Percentiles rank a stretch among this genome's conserved stretches.
phyloP scores from a whole-genome alignment of 2,113 vertebrate genomes.

The Rhinolophus ferrumequinum region DNA sequence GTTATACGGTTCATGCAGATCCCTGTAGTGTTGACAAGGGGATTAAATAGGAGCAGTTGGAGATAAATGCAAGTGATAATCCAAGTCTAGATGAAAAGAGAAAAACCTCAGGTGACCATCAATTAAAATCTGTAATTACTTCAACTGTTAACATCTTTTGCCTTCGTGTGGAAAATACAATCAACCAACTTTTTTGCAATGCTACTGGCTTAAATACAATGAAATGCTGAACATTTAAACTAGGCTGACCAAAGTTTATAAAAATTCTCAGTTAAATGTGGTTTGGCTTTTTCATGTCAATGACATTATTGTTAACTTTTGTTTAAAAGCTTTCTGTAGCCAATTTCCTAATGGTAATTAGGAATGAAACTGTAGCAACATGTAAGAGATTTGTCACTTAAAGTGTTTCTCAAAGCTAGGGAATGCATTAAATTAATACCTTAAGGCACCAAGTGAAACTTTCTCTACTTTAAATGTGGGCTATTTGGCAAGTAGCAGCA shows the following conservation, averaged over 20 bases:
- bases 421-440: conserved; percentile 68
- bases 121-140: neutral
- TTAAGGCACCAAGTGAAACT: conserved; percentile 50
- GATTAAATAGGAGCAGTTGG: conserved; percentile 88
- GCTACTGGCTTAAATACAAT: neutral
- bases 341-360: conserved; percentile 56
- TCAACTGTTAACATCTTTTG: neutral
- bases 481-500: conserved; percentile 37
- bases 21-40: conserved; percentile 86
- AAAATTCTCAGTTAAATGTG: neutral
- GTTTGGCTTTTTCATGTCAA: conserved; percentile 51
- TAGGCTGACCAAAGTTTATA: neutral
- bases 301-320: conserved; percentile 52
- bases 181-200: neutral
- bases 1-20: conserved; percentile 88
- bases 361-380: conserved; percentile 58
- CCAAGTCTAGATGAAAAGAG: conserved; percentile 87
- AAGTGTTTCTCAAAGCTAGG: conserved; percentile 47
- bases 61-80: conserved; percentile 92
- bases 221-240: neutral
- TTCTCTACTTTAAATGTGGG: conserved; percentile 30
- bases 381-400: conserved; percentile 39
- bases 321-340: neutral
- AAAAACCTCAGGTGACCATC: conserved; percentile 64
- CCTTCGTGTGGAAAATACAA: neutral